Evolutionary conservation across 2,888 invertebrate species (phyloP), one percentile per base, ranked within the genome.

Genomic region (Drosophila picticornis): DNA sequence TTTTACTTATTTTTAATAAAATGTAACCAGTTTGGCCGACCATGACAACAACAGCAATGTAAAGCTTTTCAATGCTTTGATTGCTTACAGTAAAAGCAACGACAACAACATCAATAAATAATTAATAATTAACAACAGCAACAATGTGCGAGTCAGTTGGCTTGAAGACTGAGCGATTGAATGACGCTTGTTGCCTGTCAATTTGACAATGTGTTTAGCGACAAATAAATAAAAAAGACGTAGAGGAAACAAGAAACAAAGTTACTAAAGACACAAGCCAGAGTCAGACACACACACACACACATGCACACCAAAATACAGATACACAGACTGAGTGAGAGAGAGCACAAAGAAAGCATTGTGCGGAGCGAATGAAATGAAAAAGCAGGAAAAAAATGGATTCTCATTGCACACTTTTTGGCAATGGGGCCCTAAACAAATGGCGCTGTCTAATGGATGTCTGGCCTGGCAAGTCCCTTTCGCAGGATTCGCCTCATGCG

Each of bases 151-250:
- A 67, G 43, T 71, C 60, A 61, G 32, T 16, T 16, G 43, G 62
- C 57, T 68, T 48, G 57, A 53, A 72, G 66, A 48, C 63, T 66
- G 70, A 72, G 77, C 80, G 80, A 80, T 80, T 84, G 83, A 84
- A 83, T 80, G 84, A 76, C 68, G 70, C 87, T 72, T 87, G 85
- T 87, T 63, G 75, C 74, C 84, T 81, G 85, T 85, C 85, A 85
- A 70, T 75, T 81, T 66, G 75, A 84, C 85, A 84, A 79, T 84
- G 77, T 86, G 81, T 75, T 86, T 84, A 74, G 75, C 74, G 57
- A 60, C 59, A 50, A 65, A 50, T 36, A 59, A 60, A 64, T 43
- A 7, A 38, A 55, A 31, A 61, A 52, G 66, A 34, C 10, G 10
- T 9, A 25, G 2, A 25, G 34, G 22, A 31, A 53, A 55, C 40